Percentiles rank a stretch among this genome's conserved stretches.
These are phyloP conservation scores for Sturmia bella DNA, from an alignment of 2,888 invertebrate genomes.

Conservation along the genomic window DNA sequence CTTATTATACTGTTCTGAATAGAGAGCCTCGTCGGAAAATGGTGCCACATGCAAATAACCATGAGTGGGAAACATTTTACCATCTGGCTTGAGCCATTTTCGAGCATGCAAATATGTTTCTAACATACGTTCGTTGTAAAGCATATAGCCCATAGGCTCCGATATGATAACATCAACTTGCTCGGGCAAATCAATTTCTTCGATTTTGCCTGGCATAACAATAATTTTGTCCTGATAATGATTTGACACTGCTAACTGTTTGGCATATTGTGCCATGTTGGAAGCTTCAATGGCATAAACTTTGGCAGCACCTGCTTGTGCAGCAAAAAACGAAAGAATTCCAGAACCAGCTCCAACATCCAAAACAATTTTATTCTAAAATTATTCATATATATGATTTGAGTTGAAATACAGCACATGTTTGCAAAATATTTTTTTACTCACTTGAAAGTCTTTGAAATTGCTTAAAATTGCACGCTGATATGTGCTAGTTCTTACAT, in stretches of 20 bases:
- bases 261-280: slow-evolving; percentile 98
- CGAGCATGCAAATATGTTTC: slow-evolving; percentile 99
- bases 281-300: slow-evolving; percentile 99
- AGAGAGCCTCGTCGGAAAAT: slow-evolving; percentile 98
- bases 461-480: slow-evolving; percentile 98
- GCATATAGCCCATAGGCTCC: slow-evolving; percentile 99
- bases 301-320: slow-evolving; percentile 97
- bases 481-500: slow-evolving; percentile 98
- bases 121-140: slow-evolving; percentile 99
- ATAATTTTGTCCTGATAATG: slow-evolving; percentile 92
- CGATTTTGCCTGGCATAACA: slow-evolving; percentile 98
- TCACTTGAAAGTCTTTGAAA: slow-evolving; percentile 91
- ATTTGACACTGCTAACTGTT: slow-evolving; percentile 94
- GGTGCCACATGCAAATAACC: slow-evolving; percentile 99
- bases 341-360: slow-evolving; percentile 99
- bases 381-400: not conserved
- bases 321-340: slow-evolving; percentile 98
- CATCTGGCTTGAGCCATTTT: slow-evolving; percentile 96
- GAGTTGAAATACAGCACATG: slow-evolving; percentile 83
- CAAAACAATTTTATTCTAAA: slow-evolving; percentile 92
- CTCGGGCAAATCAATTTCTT: slow-evolving; percentile 98
- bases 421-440: slow-evolving; percentile 81
- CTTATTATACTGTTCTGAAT: slow-evolving; percentile 98
- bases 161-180: slow-evolving; percentile 98
- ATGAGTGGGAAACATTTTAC: slow-evolving; percentile 98